A percentile compares a stretch with the other conserved stretches of the same genome.
These are phyloP conservation scores for Cheilosia vernalis DNA, from an alignment of 2,888 invertebrate species.

Conservation along the genomic window DNA sequence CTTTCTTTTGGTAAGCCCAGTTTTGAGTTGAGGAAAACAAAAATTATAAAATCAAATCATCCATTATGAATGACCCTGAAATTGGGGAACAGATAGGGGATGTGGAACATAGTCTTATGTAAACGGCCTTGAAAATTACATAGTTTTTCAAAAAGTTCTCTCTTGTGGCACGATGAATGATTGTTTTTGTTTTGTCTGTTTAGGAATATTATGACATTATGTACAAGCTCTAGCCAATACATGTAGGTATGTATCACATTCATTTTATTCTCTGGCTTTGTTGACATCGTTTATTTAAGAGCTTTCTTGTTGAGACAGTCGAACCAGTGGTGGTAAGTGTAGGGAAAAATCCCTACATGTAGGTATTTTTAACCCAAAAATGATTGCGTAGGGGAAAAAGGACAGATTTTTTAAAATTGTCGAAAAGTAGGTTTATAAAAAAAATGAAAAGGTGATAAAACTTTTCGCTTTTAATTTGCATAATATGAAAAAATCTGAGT, in stretches of 20 bases:
- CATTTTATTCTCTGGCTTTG: conserved; percentile 33
- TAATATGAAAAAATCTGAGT: no score
- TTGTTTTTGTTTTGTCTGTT: background rate
- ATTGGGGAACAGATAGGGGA: conserved; percentile 33
- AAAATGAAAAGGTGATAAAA: no score
- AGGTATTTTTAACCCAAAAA: no score
- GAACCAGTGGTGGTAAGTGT: no score
- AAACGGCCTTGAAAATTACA: conserved; percentile 61
- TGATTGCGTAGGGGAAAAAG: no score
- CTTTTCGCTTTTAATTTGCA: no score
- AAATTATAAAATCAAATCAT: conserved; percentile 17
- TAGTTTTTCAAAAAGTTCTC: conserved; percentile 40
- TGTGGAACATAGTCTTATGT: conserved; percentile 48
- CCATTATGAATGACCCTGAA: conserved; percentile 49
- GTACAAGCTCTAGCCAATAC: background rate
- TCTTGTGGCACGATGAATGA: background rate
- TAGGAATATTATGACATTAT: background rate
- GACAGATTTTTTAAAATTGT: no score
- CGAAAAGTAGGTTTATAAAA: no score
- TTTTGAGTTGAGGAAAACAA: background rate
- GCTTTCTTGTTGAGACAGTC: background rate
- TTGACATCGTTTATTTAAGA: conserved; percentile 45
- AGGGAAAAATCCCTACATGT: no score
- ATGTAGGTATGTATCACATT: no score
- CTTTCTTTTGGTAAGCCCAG: background rate